Evolutionary conservation across 2,888 invertebrate species (phyloP).

Genomic region (Panopea generosa): DNA sequence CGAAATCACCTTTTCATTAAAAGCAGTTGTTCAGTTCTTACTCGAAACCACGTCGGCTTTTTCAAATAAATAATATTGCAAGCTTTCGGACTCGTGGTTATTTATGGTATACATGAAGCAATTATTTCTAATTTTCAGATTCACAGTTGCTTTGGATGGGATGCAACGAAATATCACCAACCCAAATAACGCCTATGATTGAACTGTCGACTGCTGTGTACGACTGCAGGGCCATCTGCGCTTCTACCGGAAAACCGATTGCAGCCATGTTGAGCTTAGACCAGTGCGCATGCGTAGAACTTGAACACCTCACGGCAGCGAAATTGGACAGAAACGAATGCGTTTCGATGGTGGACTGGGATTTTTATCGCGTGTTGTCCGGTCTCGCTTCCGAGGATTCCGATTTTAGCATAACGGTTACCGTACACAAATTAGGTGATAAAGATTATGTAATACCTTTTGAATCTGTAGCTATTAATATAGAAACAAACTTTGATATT

Average conservation of each 20-base stretch:
- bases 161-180: conserved; percentile 22
- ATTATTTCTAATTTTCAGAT: conserved; percentile 23
- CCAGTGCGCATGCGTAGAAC: conserved; percentile 58
- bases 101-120: too few relatives aligned
- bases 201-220: conserved; percentile 15
- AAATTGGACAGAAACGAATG: conserved; percentile 14
- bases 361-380: conserved; percentile 61
- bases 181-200: background rate
- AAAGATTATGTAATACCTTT: conserved; percentile 77
- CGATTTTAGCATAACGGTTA: conserved; percentile 56
- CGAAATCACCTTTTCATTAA: too few relatives aligned
- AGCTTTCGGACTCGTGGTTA: too few relatives aligned
- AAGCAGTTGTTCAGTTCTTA: too few relatives aligned
- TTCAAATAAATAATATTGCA: too few relatives aligned
- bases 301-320: background rate
- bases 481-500: conserved; percentile 62
- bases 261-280: conserved; percentile 45
- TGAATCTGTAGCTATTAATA: conserved; percentile 74
- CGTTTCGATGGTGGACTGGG: conserved; percentile 52
- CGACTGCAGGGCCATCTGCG: conserved; percentile 62
- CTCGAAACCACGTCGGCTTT: too few relatives aligned
- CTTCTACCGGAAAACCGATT: conserved; percentile 26
- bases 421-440: conserved; percentile 53
- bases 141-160: conserved; percentile 43
- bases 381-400: conserved; percentile 40